A percentile compares a stretch with the other conserved stretches of the same genome.
Conservation (phyloP, 2,797 vertebrate species). For the Parauchenoglanis punctatus region DNA sequence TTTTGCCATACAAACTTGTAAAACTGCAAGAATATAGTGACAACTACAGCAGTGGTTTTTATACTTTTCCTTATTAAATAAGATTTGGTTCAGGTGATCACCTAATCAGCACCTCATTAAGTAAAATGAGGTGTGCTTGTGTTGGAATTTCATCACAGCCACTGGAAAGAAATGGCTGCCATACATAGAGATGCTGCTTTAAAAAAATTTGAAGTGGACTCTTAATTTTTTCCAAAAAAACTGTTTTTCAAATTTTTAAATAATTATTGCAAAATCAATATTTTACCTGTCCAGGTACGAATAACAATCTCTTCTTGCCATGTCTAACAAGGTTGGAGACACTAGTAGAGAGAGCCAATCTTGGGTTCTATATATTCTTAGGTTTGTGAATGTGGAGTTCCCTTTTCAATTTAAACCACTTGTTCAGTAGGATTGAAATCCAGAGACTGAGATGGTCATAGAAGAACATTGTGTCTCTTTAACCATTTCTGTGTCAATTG, state of each 20-base stretch:
- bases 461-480: background rate
- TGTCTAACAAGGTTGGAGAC: background rate
- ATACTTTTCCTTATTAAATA: too few relatives aligned
- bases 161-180: too few relatives aligned
- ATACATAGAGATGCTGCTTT: too few relatives aligned
- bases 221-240: too few relatives aligned
- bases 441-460: background rate
- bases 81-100: too few relatives aligned
- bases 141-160: too few relatives aligned
- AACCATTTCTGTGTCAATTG: background rate
- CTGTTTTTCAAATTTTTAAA: background rate
- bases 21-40: too few relatives aligned
- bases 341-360: background rate
- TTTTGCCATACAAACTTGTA: too few relatives aligned
- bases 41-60: too few relatives aligned
- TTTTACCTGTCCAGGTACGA: background rate
- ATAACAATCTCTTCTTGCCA: background rate
- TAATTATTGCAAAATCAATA: background rate
- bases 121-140: too few relatives aligned
- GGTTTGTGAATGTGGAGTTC: background rate
- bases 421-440: background rate
- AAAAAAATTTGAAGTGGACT: too few relatives aligned
- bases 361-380: background rate
- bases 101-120: too few relatives aligned
- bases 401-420: background rate